phyloP scores from a whole-genome alignment of 2,888 invertebrate species.

The Chelonus formosanus region DNA sequence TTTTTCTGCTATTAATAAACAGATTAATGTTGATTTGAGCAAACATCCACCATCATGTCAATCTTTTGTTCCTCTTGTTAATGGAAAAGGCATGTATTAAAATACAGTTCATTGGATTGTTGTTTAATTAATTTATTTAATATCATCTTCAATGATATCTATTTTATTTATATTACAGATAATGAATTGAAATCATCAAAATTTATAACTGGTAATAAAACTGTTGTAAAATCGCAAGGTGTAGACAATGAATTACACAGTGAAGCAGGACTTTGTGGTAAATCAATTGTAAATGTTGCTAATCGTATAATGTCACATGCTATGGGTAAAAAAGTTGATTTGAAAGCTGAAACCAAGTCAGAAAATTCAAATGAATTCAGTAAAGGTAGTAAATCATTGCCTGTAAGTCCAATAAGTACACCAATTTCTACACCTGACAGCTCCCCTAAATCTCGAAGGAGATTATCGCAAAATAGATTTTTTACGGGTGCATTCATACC shows the following conservation, averaged over 20 bases:
- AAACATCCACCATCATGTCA: slow-evolving; percentile 77
- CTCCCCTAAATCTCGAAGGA: slow-evolving; percentile 69
- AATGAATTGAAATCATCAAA: slow-evolving; percentile 30
- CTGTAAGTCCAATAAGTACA: slow-evolving; percentile 74
- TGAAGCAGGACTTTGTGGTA: slow-evolving; percentile 76
- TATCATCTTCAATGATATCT: slow-evolving; percentile 4
- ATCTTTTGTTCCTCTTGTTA: slow-evolving; percentile 53
- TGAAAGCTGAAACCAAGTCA: no score
- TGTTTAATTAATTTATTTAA: no score
- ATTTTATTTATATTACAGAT: slow-evolving; percentile 3
- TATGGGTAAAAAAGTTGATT: slow-evolving; percentile 41
- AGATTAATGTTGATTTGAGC: slow-evolving; percentile 65
- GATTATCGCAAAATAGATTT: slow-evolving; percentile 69
- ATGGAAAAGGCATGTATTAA: slow-evolving; percentile 46
- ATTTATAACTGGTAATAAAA: slow-evolving; percentile 39
- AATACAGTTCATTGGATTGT: no score
- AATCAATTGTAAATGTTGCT: slow-evolving; percentile 70
- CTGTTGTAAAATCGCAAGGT: slow-evolving; percentile 68
- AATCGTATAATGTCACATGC: slow-evolving; percentile 60
- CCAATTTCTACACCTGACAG: slow-evolving; percentile 70
- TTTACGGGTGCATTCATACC: slow-evolving; percentile 67
- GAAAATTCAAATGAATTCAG: slow-evolving; percentile 45
- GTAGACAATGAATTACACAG: slow-evolving; percentile 73
- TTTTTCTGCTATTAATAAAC: background rate
- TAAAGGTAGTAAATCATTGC: slow-evolving; percentile 75